Evolutionary conservation across 2,888 invertebrate genomes (phyloP).

Genomic region (Ommatoiulus sabulosus): DNA sequence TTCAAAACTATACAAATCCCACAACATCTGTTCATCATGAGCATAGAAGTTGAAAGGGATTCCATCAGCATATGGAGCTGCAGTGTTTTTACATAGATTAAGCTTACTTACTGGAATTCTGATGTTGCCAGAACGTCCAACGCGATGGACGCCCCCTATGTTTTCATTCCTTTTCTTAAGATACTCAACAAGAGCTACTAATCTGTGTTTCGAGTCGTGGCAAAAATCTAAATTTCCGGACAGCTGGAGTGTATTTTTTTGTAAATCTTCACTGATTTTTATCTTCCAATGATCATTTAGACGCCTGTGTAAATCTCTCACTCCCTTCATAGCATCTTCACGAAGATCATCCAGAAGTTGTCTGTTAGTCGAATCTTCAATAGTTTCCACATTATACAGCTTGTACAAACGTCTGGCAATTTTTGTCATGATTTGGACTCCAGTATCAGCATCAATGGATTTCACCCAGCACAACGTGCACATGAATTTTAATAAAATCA

Average conservation of each 20-base stretch:
- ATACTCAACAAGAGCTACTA: not conserved
- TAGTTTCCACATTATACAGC: not conserved
- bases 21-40: not conserved
- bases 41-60: not conserved
- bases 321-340: not conserved
- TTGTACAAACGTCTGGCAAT: not conserved
- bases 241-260: not conserved
- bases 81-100: not conserved
- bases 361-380: not conserved
- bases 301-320: not conserved
- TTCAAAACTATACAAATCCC: not conserved
- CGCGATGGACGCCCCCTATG: not conserved
- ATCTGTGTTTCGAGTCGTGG: not conserved
- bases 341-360: not conserved
- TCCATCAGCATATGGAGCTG: not conserved
- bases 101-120: too few relatives aligned
- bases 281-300: not conserved
- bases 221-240: not conserved
- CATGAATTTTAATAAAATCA: not conserved
- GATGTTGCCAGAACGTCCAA: not conserved
- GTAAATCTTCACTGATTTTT: not conserved
- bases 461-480: not conserved
- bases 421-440: not conserved
- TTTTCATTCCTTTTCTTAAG: not conserved
- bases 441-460: not conserved